Evolutionary conservation across 2,797 vertebrate genomes (phyloP).

Genomic region (Onychomys torridus): DNA sequence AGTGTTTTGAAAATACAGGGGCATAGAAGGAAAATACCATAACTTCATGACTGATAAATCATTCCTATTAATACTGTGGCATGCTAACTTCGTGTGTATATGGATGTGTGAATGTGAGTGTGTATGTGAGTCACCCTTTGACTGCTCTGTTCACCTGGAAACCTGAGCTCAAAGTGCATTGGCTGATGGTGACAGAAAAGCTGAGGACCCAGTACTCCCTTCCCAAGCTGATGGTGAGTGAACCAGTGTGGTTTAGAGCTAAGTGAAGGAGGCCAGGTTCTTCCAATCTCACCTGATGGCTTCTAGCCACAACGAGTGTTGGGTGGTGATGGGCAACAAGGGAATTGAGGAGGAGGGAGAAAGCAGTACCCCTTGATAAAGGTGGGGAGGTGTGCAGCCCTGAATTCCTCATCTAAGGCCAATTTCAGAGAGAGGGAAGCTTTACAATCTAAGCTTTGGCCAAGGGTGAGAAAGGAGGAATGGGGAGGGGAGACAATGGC

Average conservation of each 20-base stretch:
- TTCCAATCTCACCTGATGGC: slow-evolving; percentile 77
- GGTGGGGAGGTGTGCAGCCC: too few species aligned
- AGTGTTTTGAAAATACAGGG: not conserved
- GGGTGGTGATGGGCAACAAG: not conserved
- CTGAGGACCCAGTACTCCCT: slow-evolving; percentile 65
- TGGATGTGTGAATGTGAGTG: not conserved
- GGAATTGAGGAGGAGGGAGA: not conserved
- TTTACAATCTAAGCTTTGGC: slow-evolving; percentile 87
- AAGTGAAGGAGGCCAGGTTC: slow-evolving; percentile 78
- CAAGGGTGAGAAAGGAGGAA: slow-evolving; percentile 73
- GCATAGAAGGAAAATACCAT: not conserved
- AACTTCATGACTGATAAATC: not conserved
- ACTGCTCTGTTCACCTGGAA: slow-evolving; percentile 81
- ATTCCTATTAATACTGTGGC: not conserved
- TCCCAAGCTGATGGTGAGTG: slow-evolving; percentile 82
- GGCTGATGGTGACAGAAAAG: not conserved
- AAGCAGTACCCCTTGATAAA: not conserved
- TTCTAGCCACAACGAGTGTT: slow-evolving; percentile 53
- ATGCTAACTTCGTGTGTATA: not conserved
- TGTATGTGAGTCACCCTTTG: slow-evolving; percentile 71
- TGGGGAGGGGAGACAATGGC: slow-evolving; percentile 60
- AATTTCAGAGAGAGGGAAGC: slow-evolving; percentile 67
- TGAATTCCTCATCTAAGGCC: slow-evolving; percentile 39
- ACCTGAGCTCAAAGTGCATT: slow-evolving; percentile 81
- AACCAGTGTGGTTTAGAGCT: slow-evolving; percentile 71